phyloP scores from a whole-genome alignment of 2,113 vertebrate genomes.

The Pristiophorus japonicus region DNA sequence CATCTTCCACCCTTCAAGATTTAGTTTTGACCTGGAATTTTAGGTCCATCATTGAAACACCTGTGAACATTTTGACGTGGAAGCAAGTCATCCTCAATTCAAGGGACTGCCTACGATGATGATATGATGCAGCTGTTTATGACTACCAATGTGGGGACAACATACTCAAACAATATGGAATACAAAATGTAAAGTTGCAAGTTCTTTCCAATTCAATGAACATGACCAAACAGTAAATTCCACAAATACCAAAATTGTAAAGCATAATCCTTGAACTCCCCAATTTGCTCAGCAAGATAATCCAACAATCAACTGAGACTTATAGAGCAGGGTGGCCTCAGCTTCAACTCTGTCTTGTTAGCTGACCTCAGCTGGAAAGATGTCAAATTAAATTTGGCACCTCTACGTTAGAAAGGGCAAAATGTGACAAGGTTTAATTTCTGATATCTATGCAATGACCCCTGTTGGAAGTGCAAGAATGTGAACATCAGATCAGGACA shows the following conservation, averaged over 20 bases:
- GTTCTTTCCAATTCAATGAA: neutral
- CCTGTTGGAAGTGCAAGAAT: neutral
- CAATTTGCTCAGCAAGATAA: neutral
- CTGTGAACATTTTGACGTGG: no score
- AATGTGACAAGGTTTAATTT: neutral
- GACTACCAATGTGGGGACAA: neutral
- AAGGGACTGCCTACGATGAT: no score
- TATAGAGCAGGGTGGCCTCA: no score
- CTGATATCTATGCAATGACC: neutral
- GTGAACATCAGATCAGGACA: neutral
- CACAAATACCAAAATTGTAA: neutral
- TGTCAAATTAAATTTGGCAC: neutral
- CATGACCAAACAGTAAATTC: neutral
- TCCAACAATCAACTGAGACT: neutral
- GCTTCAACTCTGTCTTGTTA: neutral
- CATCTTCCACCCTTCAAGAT: no score
- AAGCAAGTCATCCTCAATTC: no score
- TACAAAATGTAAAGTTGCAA: neutral
- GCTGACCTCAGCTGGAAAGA: neutral
- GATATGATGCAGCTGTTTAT: no score
- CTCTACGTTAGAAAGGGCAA: neutral
- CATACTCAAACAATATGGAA: neutral
- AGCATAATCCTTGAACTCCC: neutral
- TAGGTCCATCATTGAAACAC: no score
- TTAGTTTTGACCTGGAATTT: no score